Evolutionary conservation across 1,140 invertebrate genomes (phyloP).

Genomic region (Drosophila guanche): DNA sequence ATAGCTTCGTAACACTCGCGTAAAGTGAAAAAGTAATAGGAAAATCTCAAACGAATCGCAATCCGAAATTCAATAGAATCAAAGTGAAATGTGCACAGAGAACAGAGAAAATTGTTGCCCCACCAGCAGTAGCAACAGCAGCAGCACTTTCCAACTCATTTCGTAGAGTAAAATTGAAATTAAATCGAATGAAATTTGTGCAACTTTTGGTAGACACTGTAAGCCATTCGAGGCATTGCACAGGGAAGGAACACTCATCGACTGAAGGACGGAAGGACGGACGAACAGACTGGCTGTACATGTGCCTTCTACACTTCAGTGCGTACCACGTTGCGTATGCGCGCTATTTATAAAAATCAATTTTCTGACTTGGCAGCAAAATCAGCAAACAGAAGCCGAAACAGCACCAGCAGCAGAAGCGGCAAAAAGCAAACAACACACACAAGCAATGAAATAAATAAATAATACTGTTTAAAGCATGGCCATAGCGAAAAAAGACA

Average conservation of each 20-base stretch:
- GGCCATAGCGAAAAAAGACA: slow-evolving; percentile 4
- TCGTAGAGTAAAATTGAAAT: slow-evolving; percentile 31
- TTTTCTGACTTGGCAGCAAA: slow-evolving; percentile 70
- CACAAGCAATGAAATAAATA: slow-evolving; percentile 63
- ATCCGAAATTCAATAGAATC: slow-evolving; percentile 21
- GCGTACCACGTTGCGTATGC: slow-evolving; percentile 80
- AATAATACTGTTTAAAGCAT: slow-evolving; percentile 60
- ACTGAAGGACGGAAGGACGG: slow-evolving; percentile 3
- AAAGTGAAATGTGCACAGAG: neutral
- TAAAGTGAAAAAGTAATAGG: too few species aligned
- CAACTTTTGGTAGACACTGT: slow-evolving; percentile 36
- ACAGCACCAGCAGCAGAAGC: slow-evolving; percentile 15
- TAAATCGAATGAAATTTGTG: slow-evolving; percentile 45
- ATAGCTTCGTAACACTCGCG: slow-evolving; percentile 6
- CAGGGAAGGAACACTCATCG: slow-evolving; percentile 26
- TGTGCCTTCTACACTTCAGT: slow-evolving; percentile 70
- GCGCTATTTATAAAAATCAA: slow-evolving; percentile 82
- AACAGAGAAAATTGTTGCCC: neutral
- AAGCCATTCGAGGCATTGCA: slow-evolving; percentile 47
- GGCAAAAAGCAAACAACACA: slow-evolving; percentile 8
- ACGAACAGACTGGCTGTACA: slow-evolving; percentile 17
- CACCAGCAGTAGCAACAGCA: neutral
- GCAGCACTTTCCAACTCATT: slow-evolving; percentile 34
- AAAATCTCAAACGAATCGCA: slow-evolving; percentile 1
- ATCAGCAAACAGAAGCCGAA: slow-evolving; percentile 1